These are phyloP conservation scores for Mayetiola destructor DNA, from an alignment of 2,888 invertebrate genomes.

Conservation along the genomic window DNA sequence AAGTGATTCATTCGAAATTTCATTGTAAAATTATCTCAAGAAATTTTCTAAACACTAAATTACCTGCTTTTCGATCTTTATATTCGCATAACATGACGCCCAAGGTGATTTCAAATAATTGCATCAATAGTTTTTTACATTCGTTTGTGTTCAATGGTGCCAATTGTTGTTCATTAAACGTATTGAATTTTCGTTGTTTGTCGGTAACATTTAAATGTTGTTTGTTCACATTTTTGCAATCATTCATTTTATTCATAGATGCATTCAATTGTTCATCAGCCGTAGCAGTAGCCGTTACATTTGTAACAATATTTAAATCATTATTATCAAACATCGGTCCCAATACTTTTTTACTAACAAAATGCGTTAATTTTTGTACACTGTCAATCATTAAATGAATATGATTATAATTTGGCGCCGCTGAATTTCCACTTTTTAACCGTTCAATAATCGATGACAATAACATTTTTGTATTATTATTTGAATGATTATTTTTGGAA, in stretches of 20 bases:
- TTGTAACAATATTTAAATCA: background rate
- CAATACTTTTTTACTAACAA: background rate
- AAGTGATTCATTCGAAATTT: background rate
- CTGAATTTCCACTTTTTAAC: background rate
- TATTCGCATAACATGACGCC: slow-evolving; percentile 30
- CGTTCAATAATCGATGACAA: background rate
- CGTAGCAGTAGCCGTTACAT: background rate
- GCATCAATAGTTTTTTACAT: slow-evolving; percentile 29
- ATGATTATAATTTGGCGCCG: background rate
- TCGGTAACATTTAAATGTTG: background rate
- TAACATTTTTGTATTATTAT: background rate
- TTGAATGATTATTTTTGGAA: background rate
- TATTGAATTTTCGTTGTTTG: background rate
- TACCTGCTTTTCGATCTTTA: slow-evolving; percentile 28
- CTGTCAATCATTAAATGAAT: background rate
- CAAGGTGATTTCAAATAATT: slow-evolving; percentile 32
- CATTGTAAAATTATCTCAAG: no score
- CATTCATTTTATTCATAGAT: background rate
- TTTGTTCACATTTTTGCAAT: background rate
- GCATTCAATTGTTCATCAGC: background rate
- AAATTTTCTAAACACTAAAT: no score
- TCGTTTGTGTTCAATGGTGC: slow-evolving; percentile 25
- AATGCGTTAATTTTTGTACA: background rate
- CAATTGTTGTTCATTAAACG: slow-evolving; percentile 16
- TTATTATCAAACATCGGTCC: background rate